Conservation (phyloP, 2,888 invertebrate genomes). For the Epicampocera succincta region DNA sequence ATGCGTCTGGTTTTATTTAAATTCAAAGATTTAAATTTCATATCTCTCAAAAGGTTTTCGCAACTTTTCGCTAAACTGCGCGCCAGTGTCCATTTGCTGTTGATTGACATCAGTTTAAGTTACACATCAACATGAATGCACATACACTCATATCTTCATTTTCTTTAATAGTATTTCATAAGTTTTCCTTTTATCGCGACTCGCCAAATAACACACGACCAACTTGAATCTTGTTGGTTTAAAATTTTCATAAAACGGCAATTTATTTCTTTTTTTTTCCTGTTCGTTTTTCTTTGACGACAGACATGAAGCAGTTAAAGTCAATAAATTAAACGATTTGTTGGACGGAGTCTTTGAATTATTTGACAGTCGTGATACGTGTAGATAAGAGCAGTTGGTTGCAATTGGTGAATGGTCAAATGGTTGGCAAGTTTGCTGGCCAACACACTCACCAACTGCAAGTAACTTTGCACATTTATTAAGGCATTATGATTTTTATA, state of each 20-base stretch:
- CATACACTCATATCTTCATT: slow-evolving; percentile 12
- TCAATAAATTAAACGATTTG: slow-evolving; percentile 75
- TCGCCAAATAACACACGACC: not conserved
- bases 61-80: too few species aligned
- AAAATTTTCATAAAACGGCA: not conserved
- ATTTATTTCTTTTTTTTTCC: slow-evolving; percentile 38
- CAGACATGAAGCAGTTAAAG: slow-evolving; percentile 52
- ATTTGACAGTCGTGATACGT: slow-evolving; percentile 75
- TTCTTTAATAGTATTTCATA: slow-evolving; percentile 9
- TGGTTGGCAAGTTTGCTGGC: slow-evolving; percentile 7
- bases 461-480: slow-evolving; percentile 8
- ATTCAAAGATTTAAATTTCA: too few species aligned
- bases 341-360: slow-evolving; percentile 76
- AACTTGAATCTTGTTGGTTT: not conserved
- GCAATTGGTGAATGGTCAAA: not conserved
- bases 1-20: too few species aligned
- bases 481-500: slow-evolving; percentile 35
- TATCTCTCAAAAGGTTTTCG: too few species aligned
- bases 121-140: slow-evolving; percentile 26
- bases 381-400: slow-evolving; percentile 12
- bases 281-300: slow-evolving; percentile 8
- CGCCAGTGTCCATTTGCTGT: slow-evolving; percentile 38
- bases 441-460: slow-evolving; percentile 10
- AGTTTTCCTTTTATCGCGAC: not conserved
- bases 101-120: slow-evolving; percentile 47